Evolutionary conservation across 30 jellyfish, hydroid and myxozoan species (phyloP), one percentile per base, ranked within the genome.

Genomic region (Phacellophora camtschatica): DNA sequence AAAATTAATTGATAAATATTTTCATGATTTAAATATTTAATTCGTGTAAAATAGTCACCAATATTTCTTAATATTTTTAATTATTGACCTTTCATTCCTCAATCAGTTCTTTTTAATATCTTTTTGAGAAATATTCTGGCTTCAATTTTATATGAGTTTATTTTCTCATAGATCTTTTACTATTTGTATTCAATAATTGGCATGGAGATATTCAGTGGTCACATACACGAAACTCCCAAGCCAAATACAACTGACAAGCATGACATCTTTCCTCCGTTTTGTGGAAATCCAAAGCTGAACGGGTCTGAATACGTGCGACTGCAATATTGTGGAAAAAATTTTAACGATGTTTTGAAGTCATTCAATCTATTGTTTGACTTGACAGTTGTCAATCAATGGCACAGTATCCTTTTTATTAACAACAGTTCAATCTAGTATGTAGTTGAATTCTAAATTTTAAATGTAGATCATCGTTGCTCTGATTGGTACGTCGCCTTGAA

Each of bases 371-470:
- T 94, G 54, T 87, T 94, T 42, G 99, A 94, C 41, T 77, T 94
- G 85, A 94, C 96, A 31, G 97, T 86, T 24, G 99, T 94, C 78
- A 94, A 94, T 49, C 99, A 94, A 56, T 94, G 99, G 99, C 99
- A 94, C 69, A 86, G 99, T 94, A 91, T 91, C 98, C 85, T 89
- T 74, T 74, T 53, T 16, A 30, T 3, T n/a, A n/a, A n/a, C 16
- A 42, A 8, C 55, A 42, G 10, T 42, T 42, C 55, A 42, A 42
- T 42, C 16, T 42, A 16, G 55, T 16, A 16, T 16, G 16, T 10
- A 42, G 16, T 16, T 42, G 55, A 42, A 42, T 42, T 8, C 55
- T 42, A 10, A 16, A 42, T 10, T 42, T 42, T 42, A 16, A 42
- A 15, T 63, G 6, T 11, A 5, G 9, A 6, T n/a, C n/a, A n/a